These are phyloP conservation scores for Lycodopsis pacificus DNA, from an alignment of 2,797 vertebrate species.

Conservation along the genomic window DNA sequence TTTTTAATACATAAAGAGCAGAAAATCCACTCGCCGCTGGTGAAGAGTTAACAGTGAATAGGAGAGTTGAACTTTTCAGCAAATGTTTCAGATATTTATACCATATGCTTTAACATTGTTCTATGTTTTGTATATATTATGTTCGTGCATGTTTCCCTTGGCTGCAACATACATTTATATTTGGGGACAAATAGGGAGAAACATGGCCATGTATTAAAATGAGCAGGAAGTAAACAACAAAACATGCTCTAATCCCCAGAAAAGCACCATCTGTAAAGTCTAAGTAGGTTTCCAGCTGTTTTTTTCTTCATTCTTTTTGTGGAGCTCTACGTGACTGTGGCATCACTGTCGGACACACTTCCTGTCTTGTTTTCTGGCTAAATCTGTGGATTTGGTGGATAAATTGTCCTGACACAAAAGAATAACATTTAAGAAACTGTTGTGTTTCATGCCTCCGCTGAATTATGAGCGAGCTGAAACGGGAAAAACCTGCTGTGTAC, in stretches of 20 bases:
- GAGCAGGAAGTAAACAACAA: not conserved
- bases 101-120: conserved; percentile 4
- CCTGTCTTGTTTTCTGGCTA: conserved; percentile 38
- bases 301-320: not conserved
- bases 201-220: not conserved
- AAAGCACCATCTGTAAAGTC: conserved; percentile 9
- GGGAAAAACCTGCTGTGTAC: conserved; percentile 64
- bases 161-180: not conserved
- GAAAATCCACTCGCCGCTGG: not conserved
- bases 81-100: not conserved
- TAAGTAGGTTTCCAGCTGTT: conserved; percentile 38
- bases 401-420: conserved; percentile 55
- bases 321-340: conserved; percentile 25
- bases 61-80: not conserved
- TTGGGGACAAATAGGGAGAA: not conserved
- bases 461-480: conserved; percentile 58
- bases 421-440: conserved; percentile 56
- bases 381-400: conserved; percentile 39
- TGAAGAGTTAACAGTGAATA: not conserved
- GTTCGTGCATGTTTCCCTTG: not conserved
- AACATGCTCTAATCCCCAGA: not conserved
- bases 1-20: not conserved
- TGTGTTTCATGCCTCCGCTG: conserved; percentile 33
- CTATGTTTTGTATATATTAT: not conserved
- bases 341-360: conserved; percentile 33